phyloP scores from a whole-genome alignment of 2,888 invertebrate genomes.

The Lepidocyrtinus sp. region DNA sequence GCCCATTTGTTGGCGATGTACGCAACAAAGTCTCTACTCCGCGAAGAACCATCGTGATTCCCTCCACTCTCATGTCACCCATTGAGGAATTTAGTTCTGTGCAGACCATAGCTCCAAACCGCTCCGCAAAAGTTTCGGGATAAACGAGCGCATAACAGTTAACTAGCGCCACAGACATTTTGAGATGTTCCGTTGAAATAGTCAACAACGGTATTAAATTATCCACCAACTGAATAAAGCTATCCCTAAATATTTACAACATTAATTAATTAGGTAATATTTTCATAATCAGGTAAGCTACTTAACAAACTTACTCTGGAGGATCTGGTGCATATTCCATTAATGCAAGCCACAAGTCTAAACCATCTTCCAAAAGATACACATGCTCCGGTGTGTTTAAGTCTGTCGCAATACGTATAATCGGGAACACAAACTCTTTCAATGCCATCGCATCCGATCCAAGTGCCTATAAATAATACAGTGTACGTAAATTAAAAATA shows the following conservation, averaged over 20 bases:
- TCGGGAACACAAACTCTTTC: constrained; percentile 76
- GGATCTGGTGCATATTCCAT: constrained; percentile 81
- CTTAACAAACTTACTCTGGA: constrained; percentile 62
- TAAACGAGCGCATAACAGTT: constrained; percentile 68
- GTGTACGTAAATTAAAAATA: constrained; percentile 15
- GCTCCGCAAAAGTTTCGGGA: constrained; percentile 67
- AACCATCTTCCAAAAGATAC: constrained; percentile 92
- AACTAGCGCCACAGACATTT: constrained; percentile 66
- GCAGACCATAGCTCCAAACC: constrained; percentile 77
- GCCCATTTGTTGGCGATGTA: constrained; percentile 82
- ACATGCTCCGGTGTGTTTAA: constrained; percentile 83
- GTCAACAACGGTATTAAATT: constrained; percentile 67
- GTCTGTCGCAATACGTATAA: constrained; percentile 84
- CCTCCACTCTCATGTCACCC: constrained; percentile 84
- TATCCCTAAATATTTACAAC: constrained; percentile 56
- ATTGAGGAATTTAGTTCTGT: constrained; percentile 81
- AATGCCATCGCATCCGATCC: constrained; percentile 74
- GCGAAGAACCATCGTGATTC: constrained; percentile 81
- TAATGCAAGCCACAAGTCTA: constrained; percentile 90
- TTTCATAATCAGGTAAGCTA: neutral
- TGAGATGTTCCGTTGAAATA: constrained; percentile 69
- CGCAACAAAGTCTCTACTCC: constrained; percentile 84
- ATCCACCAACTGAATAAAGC: constrained; percentile 65
- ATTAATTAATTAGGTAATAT: neutral
- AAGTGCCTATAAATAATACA: constrained; percentile 72